Evolutionary conservation across 53 echinoderm and acorn worm species (phyloP).

Genomic region (Holothuria leucospilota): DNA sequence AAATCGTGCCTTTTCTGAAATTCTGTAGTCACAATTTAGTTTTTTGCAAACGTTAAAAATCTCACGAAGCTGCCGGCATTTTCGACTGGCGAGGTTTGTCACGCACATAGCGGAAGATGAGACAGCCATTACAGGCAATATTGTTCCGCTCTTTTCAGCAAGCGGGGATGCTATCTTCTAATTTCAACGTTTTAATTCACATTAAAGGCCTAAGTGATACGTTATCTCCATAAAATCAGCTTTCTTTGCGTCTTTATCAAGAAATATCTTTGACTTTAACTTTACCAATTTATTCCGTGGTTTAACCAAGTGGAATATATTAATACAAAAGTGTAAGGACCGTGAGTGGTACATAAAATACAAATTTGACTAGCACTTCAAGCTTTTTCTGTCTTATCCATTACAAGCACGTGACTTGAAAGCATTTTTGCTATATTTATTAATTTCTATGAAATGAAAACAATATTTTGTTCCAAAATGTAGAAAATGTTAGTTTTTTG

Average conservation of each 20-base stretch:
- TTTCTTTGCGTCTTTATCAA: constrained; percentile 29
- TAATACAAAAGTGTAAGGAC: too few species aligned
- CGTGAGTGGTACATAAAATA: too few species aligned
- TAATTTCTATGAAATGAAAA: too few species aligned
- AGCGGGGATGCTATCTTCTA: constrained; percentile 18
- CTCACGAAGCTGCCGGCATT: constrained; percentile 28
- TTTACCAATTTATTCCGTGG: not conserved
- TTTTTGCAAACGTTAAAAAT: constrained; percentile 8
- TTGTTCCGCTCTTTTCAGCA: constrained; percentile 22
- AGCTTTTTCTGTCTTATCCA: too few species aligned
- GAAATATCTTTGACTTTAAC: constrained; percentile 20
- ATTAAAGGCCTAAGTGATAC: constrained; percentile 41
- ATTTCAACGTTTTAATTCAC: constrained; percentile 42
- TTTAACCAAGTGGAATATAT: too few species aligned
- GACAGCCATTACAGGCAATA: constrained; percentile 35
- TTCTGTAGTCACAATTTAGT: constrained; percentile 32
- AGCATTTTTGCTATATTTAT: too few species aligned
- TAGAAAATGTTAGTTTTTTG: too few species aligned
- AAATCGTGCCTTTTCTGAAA: constrained; percentile 45
- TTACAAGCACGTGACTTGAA: too few species aligned
- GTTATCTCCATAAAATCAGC: constrained; percentile 40
- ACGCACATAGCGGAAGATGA: constrained; percentile 44
- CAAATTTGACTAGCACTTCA: too few species aligned
- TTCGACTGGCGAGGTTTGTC: constrained; percentile 37
- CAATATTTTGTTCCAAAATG: too few species aligned